A percentile compares a stretch with the other conserved stretches of the same genome.
phyloP scores from a whole-genome alignment of 2,113 vertebrate genomes.

The Nansenia antarctica region DNA sequence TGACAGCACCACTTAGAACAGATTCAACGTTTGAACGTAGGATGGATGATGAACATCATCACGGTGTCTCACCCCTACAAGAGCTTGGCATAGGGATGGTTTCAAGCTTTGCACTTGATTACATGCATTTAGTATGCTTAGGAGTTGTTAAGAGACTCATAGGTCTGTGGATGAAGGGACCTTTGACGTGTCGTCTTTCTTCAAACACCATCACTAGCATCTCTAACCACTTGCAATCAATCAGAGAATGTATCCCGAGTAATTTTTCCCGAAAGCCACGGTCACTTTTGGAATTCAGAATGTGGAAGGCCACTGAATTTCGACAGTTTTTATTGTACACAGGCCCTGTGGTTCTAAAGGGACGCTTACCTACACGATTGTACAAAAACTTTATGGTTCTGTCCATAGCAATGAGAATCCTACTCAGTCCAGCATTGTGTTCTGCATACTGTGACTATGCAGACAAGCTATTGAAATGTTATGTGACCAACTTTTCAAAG shows the following conservation, averaged over 20 bases:
- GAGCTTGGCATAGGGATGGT: constrained; percentile 8
- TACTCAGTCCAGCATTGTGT: constrained; percentile 24
- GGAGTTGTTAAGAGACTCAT: constrained; percentile 1
- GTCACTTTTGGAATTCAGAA: constrained; percentile 7
- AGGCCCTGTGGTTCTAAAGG: constrained; percentile 3
- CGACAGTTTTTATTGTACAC: constrained; percentile 20
- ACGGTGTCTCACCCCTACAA: background rate
- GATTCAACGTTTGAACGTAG: background rate
- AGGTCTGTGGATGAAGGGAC: constrained; percentile 9
- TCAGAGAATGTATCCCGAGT: background rate
- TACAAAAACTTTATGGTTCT: constrained; percentile 17
- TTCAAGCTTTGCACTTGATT: constrained; percentile 13
- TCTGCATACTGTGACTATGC: constrained; percentile 23
- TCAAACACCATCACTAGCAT: background rate
- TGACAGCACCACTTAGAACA: constrained; percentile 5
- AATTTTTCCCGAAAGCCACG: constrained; percentile 28
- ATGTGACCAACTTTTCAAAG: background rate
- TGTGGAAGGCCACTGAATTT: constrained; percentile 28
- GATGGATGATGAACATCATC: constrained; percentile 18
- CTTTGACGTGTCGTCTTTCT: constrained; percentile 3
- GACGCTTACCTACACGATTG: constrained; percentile 1
- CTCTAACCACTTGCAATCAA: background rate
- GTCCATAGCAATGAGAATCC: constrained; percentile 16
- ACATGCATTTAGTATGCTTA: constrained; percentile 24
- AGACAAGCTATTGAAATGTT: constrained; percentile 8